A percentile compares a stretch with the other conserved stretches of the same genome.
Evolutionary conservation across 2,797 vertebrate genomes (phyloP).

Genomic region (Chaetodon trifasciatus): DNA sequence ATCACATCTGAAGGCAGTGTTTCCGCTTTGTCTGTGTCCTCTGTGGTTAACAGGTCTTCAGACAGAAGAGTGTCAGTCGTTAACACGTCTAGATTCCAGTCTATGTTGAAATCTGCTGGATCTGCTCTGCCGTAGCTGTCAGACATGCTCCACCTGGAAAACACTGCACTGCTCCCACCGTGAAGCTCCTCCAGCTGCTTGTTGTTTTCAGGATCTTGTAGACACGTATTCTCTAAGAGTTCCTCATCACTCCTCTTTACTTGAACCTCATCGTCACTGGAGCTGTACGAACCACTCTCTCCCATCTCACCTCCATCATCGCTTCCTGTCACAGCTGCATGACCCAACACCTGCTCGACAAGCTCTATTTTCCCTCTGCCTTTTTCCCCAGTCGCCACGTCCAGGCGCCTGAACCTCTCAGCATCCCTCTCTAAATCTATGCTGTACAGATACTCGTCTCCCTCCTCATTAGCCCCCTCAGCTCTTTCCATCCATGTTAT

Average conservation of each 20-base stretch:
- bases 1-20: constrained; percentile 13
- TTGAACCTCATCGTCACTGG: constrained; percentile 60
- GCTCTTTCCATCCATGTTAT: not conserved
- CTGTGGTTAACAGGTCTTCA: constrained; percentile 55
- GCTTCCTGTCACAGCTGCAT: not conserved
- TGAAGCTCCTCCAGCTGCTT: constrained; percentile 11
- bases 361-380: not conserved
- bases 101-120: constrained; percentile 32
- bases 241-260: constrained; percentile 27
- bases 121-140: constrained; percentile 6
- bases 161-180: not conserved
- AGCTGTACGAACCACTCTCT: constrained; percentile 60
- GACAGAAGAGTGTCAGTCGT: constrained; percentile 26
- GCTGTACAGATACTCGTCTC: constrained; percentile 54
- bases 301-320: constrained; percentile 34
- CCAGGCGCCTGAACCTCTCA: constrained; percentile 4
- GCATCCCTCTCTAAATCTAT: constrained; percentile 48
- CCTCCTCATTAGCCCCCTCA: constrained; percentile 37
- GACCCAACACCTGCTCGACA: not conserved
- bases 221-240: not conserved
- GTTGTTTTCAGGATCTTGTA: constrained; percentile 12
- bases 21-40: constrained; percentile 42
- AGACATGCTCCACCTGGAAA: constrained; percentile 25
- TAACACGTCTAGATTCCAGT: constrained; percentile 37
- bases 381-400: constrained; percentile 2